These are phyloP conservation scores for Prunella strophiata DNA, from an alignment of 2,797 vertebrate genomes.

Conservation along the genomic window DNA sequence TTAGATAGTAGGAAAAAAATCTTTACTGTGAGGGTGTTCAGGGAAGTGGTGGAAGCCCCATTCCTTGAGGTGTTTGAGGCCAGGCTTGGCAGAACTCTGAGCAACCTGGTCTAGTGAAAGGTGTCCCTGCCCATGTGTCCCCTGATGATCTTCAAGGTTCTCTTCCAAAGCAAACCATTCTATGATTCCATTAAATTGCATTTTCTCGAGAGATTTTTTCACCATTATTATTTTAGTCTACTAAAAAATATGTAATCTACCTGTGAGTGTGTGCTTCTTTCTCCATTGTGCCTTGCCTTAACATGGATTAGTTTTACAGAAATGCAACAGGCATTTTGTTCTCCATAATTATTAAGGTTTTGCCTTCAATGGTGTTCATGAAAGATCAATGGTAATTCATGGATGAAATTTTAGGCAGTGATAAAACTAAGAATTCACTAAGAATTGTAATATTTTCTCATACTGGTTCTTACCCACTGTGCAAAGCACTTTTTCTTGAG, in stretches of 20 bases:
- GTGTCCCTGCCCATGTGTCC: no score
- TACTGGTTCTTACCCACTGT: not conserved
- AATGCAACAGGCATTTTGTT: not conserved
- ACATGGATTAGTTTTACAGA: not conserved
- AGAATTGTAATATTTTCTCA: not conserved
- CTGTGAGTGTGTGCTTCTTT: not conserved
- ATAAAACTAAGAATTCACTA: not conserved
- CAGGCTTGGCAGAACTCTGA: not conserved
- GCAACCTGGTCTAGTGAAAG: not conserved
- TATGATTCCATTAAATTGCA: not conserved
- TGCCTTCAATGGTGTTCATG: not conserved
- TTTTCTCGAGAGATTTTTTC: not conserved
- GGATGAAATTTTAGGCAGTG: not conserved
- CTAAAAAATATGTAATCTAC: not conserved
- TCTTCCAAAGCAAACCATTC: not conserved
- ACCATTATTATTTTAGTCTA: not conserved
- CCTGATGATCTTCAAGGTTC: not conserved
- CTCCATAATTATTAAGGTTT: not conserved
- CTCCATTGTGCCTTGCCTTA: not conserved
- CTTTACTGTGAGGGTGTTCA: not conserved
- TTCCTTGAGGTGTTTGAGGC: not conserved
- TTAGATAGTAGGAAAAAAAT: not conserved
- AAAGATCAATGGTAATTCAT: accelerated
- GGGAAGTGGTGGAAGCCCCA: not conserved
- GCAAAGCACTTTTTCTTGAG: not conserved